Evolutionary conservation across 2,113 vertebrate species (phyloP).

Genomic region (Rhipidura dahli): DNA sequence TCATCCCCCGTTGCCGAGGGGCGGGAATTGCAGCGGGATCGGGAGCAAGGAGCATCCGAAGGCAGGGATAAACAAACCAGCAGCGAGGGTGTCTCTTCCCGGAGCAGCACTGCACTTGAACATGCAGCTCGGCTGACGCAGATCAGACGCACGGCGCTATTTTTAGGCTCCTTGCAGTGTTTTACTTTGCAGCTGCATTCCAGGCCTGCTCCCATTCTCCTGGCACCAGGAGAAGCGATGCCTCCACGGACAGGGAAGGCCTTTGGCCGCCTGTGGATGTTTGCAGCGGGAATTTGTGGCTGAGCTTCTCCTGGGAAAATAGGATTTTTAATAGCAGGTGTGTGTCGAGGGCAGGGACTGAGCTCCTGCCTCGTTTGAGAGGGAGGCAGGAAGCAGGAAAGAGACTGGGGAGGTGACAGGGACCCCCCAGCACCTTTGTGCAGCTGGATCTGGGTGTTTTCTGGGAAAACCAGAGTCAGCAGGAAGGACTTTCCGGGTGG

Average conservation of each 20-base stretch:
- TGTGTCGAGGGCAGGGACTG: not conserved
- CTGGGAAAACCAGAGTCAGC: not conserved
- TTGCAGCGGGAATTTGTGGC: not conserved
- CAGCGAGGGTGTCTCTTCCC: not conserved
- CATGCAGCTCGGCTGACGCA: not conserved
- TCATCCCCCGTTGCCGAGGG: not conserved
- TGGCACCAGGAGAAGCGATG: rapidly evolving
- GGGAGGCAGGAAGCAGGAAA: not conserved
- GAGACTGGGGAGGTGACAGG: too few relatives aligned
- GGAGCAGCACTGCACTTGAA: not conserved
- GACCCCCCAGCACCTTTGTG: not conserved
- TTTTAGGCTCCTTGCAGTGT: not conserved
- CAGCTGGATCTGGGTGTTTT: not conserved
- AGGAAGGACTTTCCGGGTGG: not conserved
- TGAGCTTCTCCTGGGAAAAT: not conserved
- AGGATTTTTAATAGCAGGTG: rapidly evolving
- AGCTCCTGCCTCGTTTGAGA: not conserved
- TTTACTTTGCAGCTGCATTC: not conserved
- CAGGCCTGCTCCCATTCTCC: not conserved
- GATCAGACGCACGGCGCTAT: not conserved
- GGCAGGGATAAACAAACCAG: not conserved
- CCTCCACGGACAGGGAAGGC: not conserved
- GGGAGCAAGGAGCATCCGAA: not conserved
- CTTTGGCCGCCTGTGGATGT: not conserved
- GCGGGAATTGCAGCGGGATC: not conserved